Conservation (phyloP, 2,797 vertebrate genomes). For the Danio tinwini region DNA sequence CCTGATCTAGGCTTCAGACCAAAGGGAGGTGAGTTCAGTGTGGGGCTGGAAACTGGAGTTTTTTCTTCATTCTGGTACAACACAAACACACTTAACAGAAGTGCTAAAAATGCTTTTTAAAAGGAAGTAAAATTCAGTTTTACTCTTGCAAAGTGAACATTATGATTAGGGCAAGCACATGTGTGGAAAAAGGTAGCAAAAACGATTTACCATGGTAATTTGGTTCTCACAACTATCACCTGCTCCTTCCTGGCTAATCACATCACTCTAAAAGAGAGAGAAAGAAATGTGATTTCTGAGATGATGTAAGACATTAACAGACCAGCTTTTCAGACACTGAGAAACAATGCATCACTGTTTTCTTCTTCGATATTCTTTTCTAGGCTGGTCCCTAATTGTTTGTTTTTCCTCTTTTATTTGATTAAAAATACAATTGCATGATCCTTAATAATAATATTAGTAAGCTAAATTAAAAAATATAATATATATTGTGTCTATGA, state of each 20-base stretch:
- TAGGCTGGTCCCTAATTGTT: neutral
- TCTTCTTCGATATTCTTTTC: constrained; percentile 9
- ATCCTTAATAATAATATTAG: neutral
- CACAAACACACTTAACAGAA: constrained; percentile 26
- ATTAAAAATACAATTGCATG: neutral
- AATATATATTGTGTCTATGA: neutral
- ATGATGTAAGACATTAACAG: constrained; percentile 14
- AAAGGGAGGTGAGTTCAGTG: constrained; percentile 80
- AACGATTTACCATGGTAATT: constrained; percentile 22
- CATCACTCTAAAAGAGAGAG: constrained; percentile 35
- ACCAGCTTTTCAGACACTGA: constrained; percentile 7
- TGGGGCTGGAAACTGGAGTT: constrained; percentile 73
- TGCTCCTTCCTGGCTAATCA: constrained; percentile 37
- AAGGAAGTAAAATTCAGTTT: neutral
- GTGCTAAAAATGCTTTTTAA: neutral
- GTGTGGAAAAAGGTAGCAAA: neutral
- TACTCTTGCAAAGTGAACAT: neutral
- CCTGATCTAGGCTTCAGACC: constrained; percentile 94
- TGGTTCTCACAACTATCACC: constrained; percentile 22
- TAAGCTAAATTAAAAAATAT: neutral
- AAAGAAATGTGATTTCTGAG: constrained; percentile 21
- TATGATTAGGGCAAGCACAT: neutral
- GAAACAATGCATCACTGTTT: constrained; percentile 46
- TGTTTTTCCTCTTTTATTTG: neutral
- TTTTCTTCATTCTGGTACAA: constrained; percentile 78